phyloP scores from a whole-genome alignment of 2,888 invertebrate genomes.

The Aspidapion aeneum region DNA sequence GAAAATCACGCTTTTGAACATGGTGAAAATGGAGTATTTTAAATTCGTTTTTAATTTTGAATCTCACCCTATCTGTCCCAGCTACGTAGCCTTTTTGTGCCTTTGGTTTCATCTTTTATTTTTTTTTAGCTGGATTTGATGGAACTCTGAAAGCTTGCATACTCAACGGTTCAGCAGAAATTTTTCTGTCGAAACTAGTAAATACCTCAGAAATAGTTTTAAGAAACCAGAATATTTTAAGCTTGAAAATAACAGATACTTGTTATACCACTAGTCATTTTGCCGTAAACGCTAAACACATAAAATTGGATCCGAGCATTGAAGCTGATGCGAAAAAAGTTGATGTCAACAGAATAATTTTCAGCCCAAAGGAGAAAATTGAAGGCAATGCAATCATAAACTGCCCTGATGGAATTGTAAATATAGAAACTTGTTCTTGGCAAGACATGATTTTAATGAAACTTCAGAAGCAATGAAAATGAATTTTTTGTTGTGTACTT shows the following conservation, averaged over 20 bases:
- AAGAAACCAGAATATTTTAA: constrained; percentile 29
- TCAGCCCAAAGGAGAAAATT: constrained; percentile 26
- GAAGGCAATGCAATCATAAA: constrained; percentile 26
- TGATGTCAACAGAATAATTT: constrained; percentile 15
- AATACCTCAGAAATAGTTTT: constrained; percentile 39
- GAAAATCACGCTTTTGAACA: too few relatives aligned
- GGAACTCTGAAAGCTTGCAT: constrained; percentile 39
- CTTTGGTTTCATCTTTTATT: too few relatives aligned
- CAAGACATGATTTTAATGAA: constrained; percentile 35
- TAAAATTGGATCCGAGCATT: constrained; percentile 23
- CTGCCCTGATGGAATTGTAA: constrained; percentile 32
- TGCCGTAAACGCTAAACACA: constrained; percentile 28
- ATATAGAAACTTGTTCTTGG: constrained; percentile 35
- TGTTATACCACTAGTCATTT: constrained; percentile 36
- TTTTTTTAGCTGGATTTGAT: constrained; percentile 45
- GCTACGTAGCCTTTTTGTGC: too few relatives aligned
- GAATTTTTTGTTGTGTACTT: too few relatives aligned
- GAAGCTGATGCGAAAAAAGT: constrained; percentile 21
- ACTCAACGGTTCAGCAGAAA: constrained; percentile 37
- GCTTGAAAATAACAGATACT: constrained; percentile 37
- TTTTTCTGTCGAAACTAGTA: constrained; percentile 41
- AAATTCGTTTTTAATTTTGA: too few relatives aligned
- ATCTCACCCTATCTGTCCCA: too few relatives aligned
- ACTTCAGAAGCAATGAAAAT: constrained; percentile 27
- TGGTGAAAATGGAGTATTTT: too few relatives aligned